These are phyloP conservation scores for Emydocephalus ijimae DNA, from an alignment of 2,113 vertebrate genomes.

Conservation along the genomic window DNA sequence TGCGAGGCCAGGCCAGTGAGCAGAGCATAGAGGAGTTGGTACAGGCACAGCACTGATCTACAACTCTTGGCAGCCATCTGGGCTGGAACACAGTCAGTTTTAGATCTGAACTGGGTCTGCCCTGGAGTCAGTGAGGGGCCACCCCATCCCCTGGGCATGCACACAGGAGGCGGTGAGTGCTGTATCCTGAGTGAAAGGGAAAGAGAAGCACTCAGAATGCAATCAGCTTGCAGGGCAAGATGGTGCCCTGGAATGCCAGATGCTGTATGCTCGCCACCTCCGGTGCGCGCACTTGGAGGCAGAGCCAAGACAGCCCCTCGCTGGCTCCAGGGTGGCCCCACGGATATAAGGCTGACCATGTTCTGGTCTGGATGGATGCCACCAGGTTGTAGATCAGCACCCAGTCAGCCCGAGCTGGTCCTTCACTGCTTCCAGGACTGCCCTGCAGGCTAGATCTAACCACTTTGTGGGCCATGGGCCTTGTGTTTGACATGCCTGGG, in stretches of 20 bases:
- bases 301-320: accelerated
- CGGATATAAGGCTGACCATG: neutral
- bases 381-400: neutral
- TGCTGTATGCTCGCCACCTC: accelerated
- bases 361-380: neutral
- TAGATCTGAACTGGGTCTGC: too few relatives aligned
- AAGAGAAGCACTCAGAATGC: too few relatives aligned
- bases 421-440: neutral
- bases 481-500: neutral
- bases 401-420: too few relatives aligned
- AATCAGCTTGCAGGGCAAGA: neutral
- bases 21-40: too few relatives aligned
- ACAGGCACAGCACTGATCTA: too few relatives aligned
- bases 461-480: neutral
- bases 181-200: neutral
- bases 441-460: neutral
- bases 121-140: too few relatives aligned
- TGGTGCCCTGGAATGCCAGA: neutral
- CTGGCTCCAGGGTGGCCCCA: neutral
- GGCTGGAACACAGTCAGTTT: too few relatives aligned
- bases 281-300: neutral
- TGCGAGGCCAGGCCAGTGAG: too few relatives aligned
- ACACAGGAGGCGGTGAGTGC: neutral
- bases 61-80: too few relatives aligned
- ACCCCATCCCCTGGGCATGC: neutral